Percentiles rank a stretch among this genome's conserved stretches.
Conservation (phyloP, 2,113 vertebrate species). For the Bubalus kerabau region DNA sequence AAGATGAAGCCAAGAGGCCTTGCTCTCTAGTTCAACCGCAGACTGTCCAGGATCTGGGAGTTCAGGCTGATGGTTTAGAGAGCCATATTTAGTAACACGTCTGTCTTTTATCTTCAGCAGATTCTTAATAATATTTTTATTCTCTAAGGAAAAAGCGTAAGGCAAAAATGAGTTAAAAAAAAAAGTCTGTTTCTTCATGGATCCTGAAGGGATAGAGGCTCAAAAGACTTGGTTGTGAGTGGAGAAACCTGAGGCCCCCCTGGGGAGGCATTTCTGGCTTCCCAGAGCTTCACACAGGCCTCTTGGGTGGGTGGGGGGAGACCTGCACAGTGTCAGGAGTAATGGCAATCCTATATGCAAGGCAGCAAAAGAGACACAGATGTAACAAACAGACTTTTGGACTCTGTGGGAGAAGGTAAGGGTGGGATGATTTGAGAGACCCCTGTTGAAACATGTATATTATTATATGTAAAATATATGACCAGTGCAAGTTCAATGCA, state of each 20-base stretch:
- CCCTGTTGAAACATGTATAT: not conserved
- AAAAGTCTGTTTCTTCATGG: not conserved
- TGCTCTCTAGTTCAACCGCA: not conserved
- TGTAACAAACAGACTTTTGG: not conserved
- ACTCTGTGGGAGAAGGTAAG: not conserved
- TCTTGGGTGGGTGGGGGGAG: not conserved
- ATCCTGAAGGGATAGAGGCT: not conserved
- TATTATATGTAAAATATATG: not conserved
- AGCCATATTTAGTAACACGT: not conserved
- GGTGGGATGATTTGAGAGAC: not conserved
- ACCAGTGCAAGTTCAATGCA: not conserved
- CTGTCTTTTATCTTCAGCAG: not conserved
- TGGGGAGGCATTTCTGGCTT: not conserved
- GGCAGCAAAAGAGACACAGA: not conserved
- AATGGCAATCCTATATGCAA: not conserved
- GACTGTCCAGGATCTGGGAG: not conserved
- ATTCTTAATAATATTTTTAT: not conserved
- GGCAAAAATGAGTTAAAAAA: not conserved
- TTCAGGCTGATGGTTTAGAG: not conserved
- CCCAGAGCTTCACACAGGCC: not conserved
- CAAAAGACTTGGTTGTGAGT: not conserved
- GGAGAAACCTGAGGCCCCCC: not conserved
- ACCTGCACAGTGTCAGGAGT: not conserved
- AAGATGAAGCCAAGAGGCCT: not conserved
- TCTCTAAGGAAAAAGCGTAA: conserved; percentile 15